These are phyloP conservation scores for Erpornis zantholeuca DNA, from an alignment of 2,113 vertebrate species.

Conservation along the genomic window DNA sequence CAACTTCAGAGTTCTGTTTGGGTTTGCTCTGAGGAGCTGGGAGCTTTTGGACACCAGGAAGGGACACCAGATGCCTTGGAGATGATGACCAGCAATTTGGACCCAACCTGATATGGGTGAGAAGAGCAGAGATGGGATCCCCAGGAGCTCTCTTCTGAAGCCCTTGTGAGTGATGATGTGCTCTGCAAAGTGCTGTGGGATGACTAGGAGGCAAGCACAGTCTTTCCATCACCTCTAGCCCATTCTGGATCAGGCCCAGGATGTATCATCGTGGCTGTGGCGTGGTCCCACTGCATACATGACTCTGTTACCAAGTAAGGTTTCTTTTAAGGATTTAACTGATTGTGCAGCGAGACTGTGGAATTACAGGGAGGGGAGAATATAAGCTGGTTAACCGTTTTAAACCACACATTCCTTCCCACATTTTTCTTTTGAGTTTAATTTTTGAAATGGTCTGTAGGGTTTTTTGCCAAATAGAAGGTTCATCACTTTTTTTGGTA, in stretches of 20 bases:
- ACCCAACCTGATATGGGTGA: background rate
- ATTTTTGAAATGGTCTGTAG: background rate
- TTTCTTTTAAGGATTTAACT: background rate
- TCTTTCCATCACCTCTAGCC: background rate
- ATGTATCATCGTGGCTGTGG: rapidly evolving
- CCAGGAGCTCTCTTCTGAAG: background rate
- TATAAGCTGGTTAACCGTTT: background rate
- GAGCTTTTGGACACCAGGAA: background rate
- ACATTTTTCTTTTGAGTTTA: background rate
- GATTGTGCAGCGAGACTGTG: background rate
- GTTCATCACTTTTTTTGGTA: background rate
- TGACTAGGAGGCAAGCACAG: background rate
- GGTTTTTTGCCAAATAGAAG: background rate
- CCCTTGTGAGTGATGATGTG: background rate
- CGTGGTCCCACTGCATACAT: background rate
- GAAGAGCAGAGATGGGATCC: background rate
- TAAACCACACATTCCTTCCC: background rate
- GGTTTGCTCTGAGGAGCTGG: background rate
- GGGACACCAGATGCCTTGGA: background rate
- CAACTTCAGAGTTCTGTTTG: background rate
- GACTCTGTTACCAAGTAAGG: background rate
- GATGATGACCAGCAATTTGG: background rate
- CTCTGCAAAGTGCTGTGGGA: background rate
- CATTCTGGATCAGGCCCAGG: background rate
- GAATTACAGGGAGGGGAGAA: background rate